Percentiles rank a stretch among this genome's conserved stretches.
Evolutionary conservation across 2,797 vertebrate species (phyloP).

Genomic region (Geotrypetes seraphini): DNA sequence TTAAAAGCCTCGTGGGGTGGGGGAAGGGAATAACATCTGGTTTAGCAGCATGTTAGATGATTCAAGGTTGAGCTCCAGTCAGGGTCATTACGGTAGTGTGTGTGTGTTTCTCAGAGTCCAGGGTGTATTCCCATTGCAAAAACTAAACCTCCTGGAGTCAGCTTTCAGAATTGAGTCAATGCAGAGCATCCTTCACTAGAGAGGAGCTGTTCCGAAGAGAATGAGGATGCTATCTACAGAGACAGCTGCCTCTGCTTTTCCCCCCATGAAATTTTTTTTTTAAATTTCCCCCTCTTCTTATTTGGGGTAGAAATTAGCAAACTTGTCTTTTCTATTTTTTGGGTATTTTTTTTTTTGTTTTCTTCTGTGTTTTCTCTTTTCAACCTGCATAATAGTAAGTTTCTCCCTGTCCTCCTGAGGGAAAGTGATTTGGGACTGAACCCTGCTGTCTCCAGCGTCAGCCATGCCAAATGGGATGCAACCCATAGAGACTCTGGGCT

Average conservation of each 20-base stretch:
- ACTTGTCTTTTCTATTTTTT: not conserved
- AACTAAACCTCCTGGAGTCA: constrained; percentile 37
- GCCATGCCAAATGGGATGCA: constrained; percentile 56
- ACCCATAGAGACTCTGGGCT: constrained; percentile 40
- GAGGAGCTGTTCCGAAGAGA: constrained; percentile 12
- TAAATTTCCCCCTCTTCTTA: constrained; percentile 7
- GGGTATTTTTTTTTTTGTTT: not conserved
- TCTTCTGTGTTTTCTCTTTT: not conserved
- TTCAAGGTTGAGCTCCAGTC: constrained; percentile 49
- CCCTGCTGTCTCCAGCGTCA: not conserved
- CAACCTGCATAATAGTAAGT: not conserved
- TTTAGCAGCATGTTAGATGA: constrained; percentile 21
- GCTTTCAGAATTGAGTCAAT: constrained; percentile 31
- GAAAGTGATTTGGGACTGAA: no score
- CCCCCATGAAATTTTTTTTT: no score
- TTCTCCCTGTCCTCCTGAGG: not conserved
- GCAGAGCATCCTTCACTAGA: constrained; percentile 26
- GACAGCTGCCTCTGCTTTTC: no score
- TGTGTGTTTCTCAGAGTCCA: constrained; percentile 38
- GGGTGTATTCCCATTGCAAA: constrained; percentile 56
- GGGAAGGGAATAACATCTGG: constrained; percentile 19
- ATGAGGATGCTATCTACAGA: no score
- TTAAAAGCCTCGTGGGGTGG: no score
- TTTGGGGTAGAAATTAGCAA: not conserved
- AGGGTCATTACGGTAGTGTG: constrained; percentile 64